Conservation (phyloP, 2,113 vertebrate species). For the Crotalus tigris region DNA sequence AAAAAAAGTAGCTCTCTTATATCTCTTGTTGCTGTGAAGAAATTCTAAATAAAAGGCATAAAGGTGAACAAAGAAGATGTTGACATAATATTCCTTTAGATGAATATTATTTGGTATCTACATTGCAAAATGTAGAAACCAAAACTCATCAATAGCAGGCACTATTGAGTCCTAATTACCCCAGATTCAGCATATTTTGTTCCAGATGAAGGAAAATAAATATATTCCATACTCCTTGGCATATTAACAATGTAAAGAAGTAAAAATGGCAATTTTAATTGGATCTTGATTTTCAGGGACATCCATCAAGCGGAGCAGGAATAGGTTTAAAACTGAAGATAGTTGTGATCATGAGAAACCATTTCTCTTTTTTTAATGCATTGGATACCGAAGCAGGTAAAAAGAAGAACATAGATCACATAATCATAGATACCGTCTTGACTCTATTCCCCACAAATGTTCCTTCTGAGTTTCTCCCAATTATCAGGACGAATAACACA, state of each 20-base stretch:
- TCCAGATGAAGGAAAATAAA: background rate
- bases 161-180: background rate
- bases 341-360: background rate
- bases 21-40: background rate
- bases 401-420: background rate
- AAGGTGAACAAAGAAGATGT: background rate
- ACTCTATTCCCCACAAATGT: background rate
- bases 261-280: conserved; percentile 27
- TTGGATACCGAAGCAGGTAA: background rate
- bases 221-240: background rate
- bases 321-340: background rate
- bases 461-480: background rate
- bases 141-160: background rate
- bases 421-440: background rate
- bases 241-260: conserved; percentile 22
- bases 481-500: background rate
- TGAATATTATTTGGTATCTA: background rate
- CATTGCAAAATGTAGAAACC: background rate
- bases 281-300: background rate
- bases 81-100: background rate
- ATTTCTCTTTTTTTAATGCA: background rate
- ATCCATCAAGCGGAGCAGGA: background rate
- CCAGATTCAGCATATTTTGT: background rate
- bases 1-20: background rate
- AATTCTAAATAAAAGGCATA: background rate